Percentiles rank a stretch among this genome's conserved stretches.
These are phyloP conservation scores for Holacanthella duospinosa DNA, from an alignment of 2,888 invertebrate genomes.

Conservation along the genomic window DNA sequence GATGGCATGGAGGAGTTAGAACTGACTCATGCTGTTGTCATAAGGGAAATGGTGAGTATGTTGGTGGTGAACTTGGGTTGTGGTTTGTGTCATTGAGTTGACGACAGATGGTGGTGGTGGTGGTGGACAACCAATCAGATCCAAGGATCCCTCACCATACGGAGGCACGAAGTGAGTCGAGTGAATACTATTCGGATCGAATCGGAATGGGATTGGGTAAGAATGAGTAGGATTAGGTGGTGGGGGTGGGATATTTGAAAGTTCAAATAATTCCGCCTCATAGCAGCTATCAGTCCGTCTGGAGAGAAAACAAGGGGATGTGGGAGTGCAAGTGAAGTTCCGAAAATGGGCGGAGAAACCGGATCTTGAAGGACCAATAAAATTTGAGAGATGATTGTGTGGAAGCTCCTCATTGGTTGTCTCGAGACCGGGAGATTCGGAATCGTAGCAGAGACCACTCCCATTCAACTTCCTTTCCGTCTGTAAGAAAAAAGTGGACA, in stretches of 20 bases:
- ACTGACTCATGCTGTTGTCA: neutral
- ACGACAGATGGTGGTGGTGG: conserved; percentile 9
- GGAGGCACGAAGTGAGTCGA: conserved; percentile 7
- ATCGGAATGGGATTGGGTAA: neutral
- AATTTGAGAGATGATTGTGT: too few relatives aligned
- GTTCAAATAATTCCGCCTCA: conserved; percentile 51
- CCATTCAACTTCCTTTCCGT: conserved; percentile 33
- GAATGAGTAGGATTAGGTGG: conserved; percentile 16
- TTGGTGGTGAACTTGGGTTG: neutral
- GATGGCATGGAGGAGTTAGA: neutral
- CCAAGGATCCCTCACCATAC: neutral
- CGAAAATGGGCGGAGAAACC: too few relatives aligned
- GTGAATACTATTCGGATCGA: neutral
- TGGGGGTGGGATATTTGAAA: conserved; percentile 38
- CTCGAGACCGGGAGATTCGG: neutral
- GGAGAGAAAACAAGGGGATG: neutral
- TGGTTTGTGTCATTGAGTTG: conserved; percentile 9
- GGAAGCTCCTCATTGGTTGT: neutral
- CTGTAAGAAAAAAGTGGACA: conserved; percentile 19
- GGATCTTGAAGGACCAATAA: too few relatives aligned
- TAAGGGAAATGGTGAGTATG: neutral
- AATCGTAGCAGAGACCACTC: neutral
- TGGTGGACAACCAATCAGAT: neutral
- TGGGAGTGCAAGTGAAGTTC: neutral
- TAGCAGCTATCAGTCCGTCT: conserved; percentile 45